These are phyloP conservation scores for Ridgeia piscesae DNA, from an alignment of 1,140 invertebrate species.

Conservation along the genomic window DNA sequence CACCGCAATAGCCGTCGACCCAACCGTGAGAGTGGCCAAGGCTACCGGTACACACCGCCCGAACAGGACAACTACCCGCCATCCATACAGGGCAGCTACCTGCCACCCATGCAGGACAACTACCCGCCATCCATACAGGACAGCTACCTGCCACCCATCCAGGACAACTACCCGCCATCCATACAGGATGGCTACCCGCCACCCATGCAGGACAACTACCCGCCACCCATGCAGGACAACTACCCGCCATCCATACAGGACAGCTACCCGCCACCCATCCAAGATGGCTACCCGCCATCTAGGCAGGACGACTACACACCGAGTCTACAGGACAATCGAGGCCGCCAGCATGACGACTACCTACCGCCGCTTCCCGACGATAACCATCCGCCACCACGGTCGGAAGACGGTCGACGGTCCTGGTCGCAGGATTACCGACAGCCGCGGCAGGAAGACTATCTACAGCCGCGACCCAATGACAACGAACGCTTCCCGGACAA, in stretches of 20 bases:
- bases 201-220: background rate
- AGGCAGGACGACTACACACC: background rate
- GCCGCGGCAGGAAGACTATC: background rate
- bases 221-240: background rate
- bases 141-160: background rate
- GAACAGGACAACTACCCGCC: background rate
- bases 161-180: background rate
- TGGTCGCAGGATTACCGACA: background rate
- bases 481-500: too few relatives aligned
- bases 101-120: too few relatives aligned
- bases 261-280: background rate
- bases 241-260: background rate
- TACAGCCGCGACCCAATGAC: too few relatives aligned
- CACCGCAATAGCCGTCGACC: background rate
- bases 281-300: background rate
- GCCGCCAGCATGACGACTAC: background rate
- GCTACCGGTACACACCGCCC: background rate
- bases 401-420: too few relatives aligned
- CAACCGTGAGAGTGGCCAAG: background rate
- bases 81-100: background rate
- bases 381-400: background rate
- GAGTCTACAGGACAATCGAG: background rate
- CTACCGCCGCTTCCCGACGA: background rate
- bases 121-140: background rate
- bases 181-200: background rate